Conservation (phyloP, 2,888 invertebrate genomes). For the Scaptomyza caliginosa region DNA sequence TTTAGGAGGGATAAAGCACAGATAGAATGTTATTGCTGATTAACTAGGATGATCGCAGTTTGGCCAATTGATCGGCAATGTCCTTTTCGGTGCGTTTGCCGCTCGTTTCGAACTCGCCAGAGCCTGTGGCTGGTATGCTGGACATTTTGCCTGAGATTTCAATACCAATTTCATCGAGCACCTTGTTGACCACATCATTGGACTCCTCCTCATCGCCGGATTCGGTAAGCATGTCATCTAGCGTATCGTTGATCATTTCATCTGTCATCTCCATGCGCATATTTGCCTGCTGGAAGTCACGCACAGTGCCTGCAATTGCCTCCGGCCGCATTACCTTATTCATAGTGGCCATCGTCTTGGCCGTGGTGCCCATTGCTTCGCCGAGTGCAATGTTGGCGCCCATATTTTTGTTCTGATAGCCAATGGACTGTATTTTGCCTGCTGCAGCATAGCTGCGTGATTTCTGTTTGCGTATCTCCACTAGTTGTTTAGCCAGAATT, state of each 20-base stretch:
- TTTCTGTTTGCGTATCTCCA: constrained; percentile 94
- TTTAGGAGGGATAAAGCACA: constrained; percentile 15
- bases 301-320: constrained; percentile 91
- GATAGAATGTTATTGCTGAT: background rate
- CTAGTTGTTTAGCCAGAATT: constrained; percentile 94
- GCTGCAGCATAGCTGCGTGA: constrained; percentile 91
- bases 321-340: constrained; percentile 94
- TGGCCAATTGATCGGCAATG: constrained; percentile 89
- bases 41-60: constrained; percentile 85
- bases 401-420: constrained; percentile 94
- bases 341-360: constrained; percentile 94
- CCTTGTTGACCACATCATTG: constrained; percentile 93
- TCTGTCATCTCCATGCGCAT: constrained; percentile 98
- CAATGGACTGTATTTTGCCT: constrained; percentile 91
- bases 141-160: constrained; percentile 95
- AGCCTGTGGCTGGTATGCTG: constrained; percentile 87
- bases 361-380: constrained; percentile 93
- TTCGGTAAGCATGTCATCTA: constrained; percentile 94
- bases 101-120: constrained; percentile 85
- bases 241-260: constrained; percentile 96
- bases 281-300: constrained; percentile 92
- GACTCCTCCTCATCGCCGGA: constrained; percentile 96
- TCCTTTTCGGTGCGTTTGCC: constrained; percentile 87
- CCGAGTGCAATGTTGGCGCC: constrained; percentile 94
- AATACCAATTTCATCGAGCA: constrained; percentile 98